These are phyloP conservation scores for Stegodyphus mimosarum DNA, from an alignment of 1,140 invertebrate species.

Conservation along the genomic window DNA sequence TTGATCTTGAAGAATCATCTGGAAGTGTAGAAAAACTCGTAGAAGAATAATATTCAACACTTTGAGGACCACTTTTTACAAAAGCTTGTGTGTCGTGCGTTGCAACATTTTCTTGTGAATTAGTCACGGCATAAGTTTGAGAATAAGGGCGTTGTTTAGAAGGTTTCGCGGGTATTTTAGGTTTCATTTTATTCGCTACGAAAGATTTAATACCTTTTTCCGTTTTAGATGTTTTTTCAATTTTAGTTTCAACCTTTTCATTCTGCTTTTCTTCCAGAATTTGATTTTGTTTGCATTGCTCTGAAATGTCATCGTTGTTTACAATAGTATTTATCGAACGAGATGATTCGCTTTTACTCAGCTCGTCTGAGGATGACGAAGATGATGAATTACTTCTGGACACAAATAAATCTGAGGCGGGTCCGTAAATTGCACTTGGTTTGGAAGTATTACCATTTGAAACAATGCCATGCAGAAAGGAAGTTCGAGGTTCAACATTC, in stretches of 20 bases:
- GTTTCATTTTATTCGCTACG: constrained; percentile 22
- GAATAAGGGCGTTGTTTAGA: not conserved
- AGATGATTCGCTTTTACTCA: constrained; percentile 4
- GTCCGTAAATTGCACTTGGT: constrained; percentile 45
- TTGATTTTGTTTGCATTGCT: not conserved
- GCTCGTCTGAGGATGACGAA: constrained; percentile 45
- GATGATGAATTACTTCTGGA: constrained; percentile 49
- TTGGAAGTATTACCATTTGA: constrained; percentile 3
- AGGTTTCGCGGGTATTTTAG: constrained; percentile 36
- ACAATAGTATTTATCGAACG: constrained; percentile 37
- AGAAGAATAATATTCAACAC: constrained; percentile 17
- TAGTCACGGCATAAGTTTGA: not conserved
- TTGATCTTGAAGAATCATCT: not conserved
- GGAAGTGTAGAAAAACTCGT: not conserved
- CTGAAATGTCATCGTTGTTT: not conserved
- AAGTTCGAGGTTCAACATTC: constrained; percentile 39
- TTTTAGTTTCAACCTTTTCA: not conserved
- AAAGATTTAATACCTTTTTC: constrained; percentile 8
- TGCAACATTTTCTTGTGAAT: not conserved
- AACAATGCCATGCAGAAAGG: constrained; percentile 45
- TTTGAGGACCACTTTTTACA: not conserved
- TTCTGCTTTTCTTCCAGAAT: not conserved
- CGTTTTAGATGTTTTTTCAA: not conserved
- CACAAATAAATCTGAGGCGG: constrained; percentile 49
- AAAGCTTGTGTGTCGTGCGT: not conserved